These are phyloP conservation scores for Lasioglossum albipes DNA, from an alignment of 1,140 invertebrate genomes.

Conservation along the genomic window DNA sequence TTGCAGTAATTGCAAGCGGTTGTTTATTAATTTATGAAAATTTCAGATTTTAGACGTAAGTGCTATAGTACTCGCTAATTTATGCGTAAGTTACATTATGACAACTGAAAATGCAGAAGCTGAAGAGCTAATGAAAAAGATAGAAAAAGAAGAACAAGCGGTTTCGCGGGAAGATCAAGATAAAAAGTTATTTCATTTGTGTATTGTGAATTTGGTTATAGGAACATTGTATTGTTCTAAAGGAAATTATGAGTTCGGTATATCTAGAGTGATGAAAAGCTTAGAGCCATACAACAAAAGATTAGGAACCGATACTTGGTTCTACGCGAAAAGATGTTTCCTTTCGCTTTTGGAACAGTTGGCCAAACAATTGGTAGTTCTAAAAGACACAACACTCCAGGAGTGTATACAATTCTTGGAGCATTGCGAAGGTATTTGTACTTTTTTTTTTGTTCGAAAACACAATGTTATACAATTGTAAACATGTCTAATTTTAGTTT, in stretches of 20 bases:
- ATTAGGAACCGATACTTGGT: conserved; percentile 98
- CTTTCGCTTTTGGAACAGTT: conserved; percentile 95
- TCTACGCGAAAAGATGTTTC: conserved; percentile 97
- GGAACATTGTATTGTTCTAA: conserved; percentile 98
- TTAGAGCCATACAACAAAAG: conserved; percentile 97
- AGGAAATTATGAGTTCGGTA: conserved; percentile 99
- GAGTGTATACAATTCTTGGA: conserved; percentile 96
- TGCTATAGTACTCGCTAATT: conserved; percentile 97
- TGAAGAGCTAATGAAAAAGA: conserved; percentile 98
- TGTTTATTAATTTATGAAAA: neutral
- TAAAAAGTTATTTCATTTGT: conserved; percentile 97
- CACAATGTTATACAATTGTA: neutral
- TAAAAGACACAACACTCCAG: conserved; percentile 92
- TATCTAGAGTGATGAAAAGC: conserved; percentile 97
- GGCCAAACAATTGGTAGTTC: conserved; percentile 93
- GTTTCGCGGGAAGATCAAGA: conserved; percentile 95
- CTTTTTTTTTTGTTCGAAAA: neutral
- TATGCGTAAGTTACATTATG: conserved; percentile 99
- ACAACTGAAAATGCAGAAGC: conserved; percentile 99
- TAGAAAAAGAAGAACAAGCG: conserved; percentile 98
- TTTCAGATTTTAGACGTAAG: conserved; percentile 93
- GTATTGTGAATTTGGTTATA: conserved; percentile 99
- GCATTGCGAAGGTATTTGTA: conserved; percentile 87
- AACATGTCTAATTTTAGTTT: conserved; percentile 80
- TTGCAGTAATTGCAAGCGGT: neutral